Evolutionary conservation across 1,140 invertebrate genomes (phyloP), one percentile per base, ranked within the genome.

Genomic region (Magallana angulata): DNA sequence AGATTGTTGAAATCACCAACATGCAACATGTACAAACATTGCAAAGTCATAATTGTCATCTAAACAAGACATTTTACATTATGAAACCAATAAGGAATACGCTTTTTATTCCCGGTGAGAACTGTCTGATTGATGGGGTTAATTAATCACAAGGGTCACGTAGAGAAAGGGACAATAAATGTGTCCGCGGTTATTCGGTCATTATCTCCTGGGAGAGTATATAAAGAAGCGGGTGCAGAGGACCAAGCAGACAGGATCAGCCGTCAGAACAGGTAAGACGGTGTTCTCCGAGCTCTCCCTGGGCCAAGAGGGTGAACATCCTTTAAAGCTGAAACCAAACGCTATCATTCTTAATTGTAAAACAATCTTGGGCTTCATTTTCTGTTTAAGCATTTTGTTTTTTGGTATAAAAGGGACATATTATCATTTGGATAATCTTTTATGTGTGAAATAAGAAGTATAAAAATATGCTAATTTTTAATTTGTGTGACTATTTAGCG

Each of bases 41-140:
- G 7, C 7, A 30, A 76, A 76, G 68, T 36, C 24, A 76, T 76
- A 36, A 76, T 11, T 30, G 68, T 76, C 68, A 76, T 48, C 68
- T 24, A 18, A 76, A 76, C 18, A 76, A 30, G 24, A 30, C 36
- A 76, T 30, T 30, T 24, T 76, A 76, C 68, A 76, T 30, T 11
- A 36, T 24, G 24, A 76, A 48, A 76, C 68, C 68, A 76, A 30
- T 76, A 76, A 76, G 68, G 68, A 24, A 76, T 24, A 76, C 36
- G 12, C 24, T 76, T 76, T 76, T 76, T 36, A 36, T 76, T 36
- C 60, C 68, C 68, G 24, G 68, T 11, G 7, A 76, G 24, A 36
- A 76, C 30, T 76, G 68, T 76, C 68, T 76, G 68, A 76, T 76
- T 76, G 68, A 76, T 76, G 68, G 68, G 24, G 18, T 76, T 76